Base-by-base conservation (phyloP, 2,888 invertebrate genomes). In the Lagria hirta region DNA sequence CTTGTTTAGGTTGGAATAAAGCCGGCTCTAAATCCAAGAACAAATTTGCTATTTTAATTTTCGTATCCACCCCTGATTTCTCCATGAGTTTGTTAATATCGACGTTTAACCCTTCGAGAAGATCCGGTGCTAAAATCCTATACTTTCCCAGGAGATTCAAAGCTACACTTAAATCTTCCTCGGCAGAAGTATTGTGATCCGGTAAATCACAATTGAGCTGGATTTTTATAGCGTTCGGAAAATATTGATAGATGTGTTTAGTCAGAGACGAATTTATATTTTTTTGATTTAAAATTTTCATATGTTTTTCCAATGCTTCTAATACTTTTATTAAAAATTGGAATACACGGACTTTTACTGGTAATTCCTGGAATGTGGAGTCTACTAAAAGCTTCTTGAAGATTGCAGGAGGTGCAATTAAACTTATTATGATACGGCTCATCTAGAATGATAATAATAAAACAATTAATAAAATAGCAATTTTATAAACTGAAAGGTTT, bases 61-160 rank as follows among this genome's bases (percentile, higher is more conserved):
- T 68, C 37, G 74, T 12, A 43, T 7, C 4, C 16, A 24, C n/a
- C 24, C 4, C 4, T 11, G 5, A 4, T 35, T 43, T 41, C 7
- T 36, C n/a, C 8, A 48, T 20, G 20, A 49, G 45, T 6, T 40
- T 21, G 10, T 29, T 37, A 6, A 46, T 17, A 18, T 54, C 35
- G n/a, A 48, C 24, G 16, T 38, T 48, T 45, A 12, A 36, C 41
- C 48, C 51, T 21, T 75, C 73, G 17, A 81, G 64, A 26, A 79
- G 67, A 54, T 76, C 73, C 35, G 82, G 75, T 41, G 77, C 78
- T 36, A 76, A 61, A 30, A 71, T 73, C 21, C 77, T 67, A 43
- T 78, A 79, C 37, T 73, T 67, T 37, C 78, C 67, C 65, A 83
- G 74, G 58, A 81, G 73, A 13, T 79, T 75, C 26, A 84, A 65